A percentile compares a stretch with the other conserved stretches of the same genome.
Conservation (phyloP, 2,888 invertebrate species). For the Hydrotaea cyrtoneurina region DNA sequence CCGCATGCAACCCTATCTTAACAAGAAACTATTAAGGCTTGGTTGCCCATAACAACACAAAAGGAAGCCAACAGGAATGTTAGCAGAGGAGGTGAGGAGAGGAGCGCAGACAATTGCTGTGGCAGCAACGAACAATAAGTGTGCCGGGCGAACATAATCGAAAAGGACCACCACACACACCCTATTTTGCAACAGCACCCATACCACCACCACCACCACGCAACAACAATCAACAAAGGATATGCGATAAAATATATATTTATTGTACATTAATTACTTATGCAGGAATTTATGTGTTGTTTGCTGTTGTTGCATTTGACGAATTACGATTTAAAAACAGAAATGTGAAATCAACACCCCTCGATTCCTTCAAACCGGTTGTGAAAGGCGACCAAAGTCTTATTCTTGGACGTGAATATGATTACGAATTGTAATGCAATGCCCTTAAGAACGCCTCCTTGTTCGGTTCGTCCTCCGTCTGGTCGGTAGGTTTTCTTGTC, state of each 20-base stretch:
- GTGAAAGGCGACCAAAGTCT: constrained; percentile 17
- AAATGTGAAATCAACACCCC: constrained; percentile 63
- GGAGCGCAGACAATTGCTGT: constrained; percentile 26
- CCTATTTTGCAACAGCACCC: constrained; percentile 26
- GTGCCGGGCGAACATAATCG: constrained; percentile 50
- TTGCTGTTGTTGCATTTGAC: constrained; percentile 40
- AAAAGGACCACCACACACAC: constrained; percentile 59
- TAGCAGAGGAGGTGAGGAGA: constrained; percentile 20
- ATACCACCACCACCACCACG: constrained; percentile 34
- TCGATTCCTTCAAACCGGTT: constrained; percentile 31
- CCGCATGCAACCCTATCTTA: constrained; percentile 46
- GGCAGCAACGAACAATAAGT: constrained; percentile 47
- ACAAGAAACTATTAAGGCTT: constrained; percentile 37
- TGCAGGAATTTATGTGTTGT: constrained; percentile 38
- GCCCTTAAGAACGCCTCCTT: constrained; percentile 58
- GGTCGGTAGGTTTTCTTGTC: constrained; percentile 35
- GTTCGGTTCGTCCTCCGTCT: background rate
- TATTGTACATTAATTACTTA: constrained; percentile 34
- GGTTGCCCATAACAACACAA: constrained; percentile 62
- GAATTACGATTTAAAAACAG: constrained; percentile 4
- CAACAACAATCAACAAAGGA: constrained; percentile 44
- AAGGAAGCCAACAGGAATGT: constrained; percentile 18
- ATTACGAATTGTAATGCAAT: constrained; percentile 51
- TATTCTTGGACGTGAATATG: constrained; percentile 42
- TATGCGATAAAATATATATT: constrained; percentile 36